Conservation (phyloP, 1,140 invertebrate species). For the Phymorhynchus buccinoides region DNA sequence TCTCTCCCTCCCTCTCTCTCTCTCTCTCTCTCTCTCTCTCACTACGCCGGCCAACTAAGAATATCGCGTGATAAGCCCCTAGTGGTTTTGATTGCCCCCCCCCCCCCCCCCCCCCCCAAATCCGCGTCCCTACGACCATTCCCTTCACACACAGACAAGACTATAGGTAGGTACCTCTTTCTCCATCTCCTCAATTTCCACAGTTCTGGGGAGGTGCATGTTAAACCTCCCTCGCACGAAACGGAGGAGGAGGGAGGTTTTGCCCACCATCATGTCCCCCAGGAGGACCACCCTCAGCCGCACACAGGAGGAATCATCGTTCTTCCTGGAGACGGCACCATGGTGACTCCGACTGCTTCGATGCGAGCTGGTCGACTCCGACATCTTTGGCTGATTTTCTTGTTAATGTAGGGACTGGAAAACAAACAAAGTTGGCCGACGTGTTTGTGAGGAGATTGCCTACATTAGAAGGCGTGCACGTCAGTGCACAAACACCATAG, state of each 20-base stretch:
- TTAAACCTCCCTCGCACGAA: conserved; percentile 6
- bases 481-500: neutral
- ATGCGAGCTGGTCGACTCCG: no score
- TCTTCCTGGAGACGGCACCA: neutral
- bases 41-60: no score
- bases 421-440: no score
- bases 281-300: conserved; percentile 11
- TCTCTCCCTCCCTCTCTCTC: no score
- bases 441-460: no score
- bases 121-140: neutral
- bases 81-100: no score
- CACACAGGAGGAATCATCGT: neutral
- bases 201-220: neutral
- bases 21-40: no score
- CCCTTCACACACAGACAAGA: neutral
- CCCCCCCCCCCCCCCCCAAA: neutral
- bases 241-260: conserved; percentile 13
- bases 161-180: neutral
- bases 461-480: no score
- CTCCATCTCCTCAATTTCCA: conserved; percentile 1
- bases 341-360: no score
- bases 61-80: no score
- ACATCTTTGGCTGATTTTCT: no score
- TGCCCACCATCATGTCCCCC: conserved; percentile 11
- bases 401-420: no score